A percentile compares a stretch with the other conserved stretches of the same genome.
Evolutionary conservation across 2,797 vertebrate species (phyloP).

Genomic region (Yasuhikotakia modesta): DNA sequence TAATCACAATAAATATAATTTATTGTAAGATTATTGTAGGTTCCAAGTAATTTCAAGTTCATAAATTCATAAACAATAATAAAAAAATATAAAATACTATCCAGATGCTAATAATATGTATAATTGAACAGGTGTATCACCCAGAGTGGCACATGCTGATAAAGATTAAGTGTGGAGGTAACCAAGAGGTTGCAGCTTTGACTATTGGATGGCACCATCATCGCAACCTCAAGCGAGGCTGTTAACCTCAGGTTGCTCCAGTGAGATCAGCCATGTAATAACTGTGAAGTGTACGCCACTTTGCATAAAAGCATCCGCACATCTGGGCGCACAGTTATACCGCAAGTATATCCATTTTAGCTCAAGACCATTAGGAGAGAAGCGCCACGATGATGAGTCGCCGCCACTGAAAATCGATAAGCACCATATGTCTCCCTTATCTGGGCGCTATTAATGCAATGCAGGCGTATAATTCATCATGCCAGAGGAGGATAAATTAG

Average conservation of each 20-base stretch:
- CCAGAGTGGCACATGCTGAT: neutral
- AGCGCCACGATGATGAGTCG: conserved; percentile 59
- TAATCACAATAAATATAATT: too few species aligned
- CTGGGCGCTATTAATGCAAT: conserved; percentile 55
- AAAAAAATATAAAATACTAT: too few species aligned
- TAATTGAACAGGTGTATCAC: neutral
- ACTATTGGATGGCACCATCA: neutral
- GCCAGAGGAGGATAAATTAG: conserved; percentile 69
- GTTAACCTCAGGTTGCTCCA: conserved; percentile 1
- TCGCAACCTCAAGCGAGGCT: neutral
- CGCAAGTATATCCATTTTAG: conserved; percentile 63
- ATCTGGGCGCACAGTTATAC: conserved; percentile 14
- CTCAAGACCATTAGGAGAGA: conserved; percentile 70
- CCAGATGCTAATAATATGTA: neutral
- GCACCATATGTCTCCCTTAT: conserved; percentile 70
- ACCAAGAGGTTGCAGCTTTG: neutral
- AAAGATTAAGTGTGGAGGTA: neutral
- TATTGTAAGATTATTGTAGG: too few species aligned
- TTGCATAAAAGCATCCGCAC: conserved; percentile 19
- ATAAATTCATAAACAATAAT: too few species aligned
- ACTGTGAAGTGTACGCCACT: neutral
- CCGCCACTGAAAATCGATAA: conserved; percentile 64
- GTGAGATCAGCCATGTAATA: conserved; percentile 6
- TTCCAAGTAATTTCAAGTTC: too few species aligned
- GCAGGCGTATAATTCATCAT: conserved; percentile 67